A percentile compares a stretch with the other conserved stretches of the same genome.
phyloP scores from a whole-genome alignment of 2,888 invertebrate genomes.

The Dryobota labecula region DNA sequence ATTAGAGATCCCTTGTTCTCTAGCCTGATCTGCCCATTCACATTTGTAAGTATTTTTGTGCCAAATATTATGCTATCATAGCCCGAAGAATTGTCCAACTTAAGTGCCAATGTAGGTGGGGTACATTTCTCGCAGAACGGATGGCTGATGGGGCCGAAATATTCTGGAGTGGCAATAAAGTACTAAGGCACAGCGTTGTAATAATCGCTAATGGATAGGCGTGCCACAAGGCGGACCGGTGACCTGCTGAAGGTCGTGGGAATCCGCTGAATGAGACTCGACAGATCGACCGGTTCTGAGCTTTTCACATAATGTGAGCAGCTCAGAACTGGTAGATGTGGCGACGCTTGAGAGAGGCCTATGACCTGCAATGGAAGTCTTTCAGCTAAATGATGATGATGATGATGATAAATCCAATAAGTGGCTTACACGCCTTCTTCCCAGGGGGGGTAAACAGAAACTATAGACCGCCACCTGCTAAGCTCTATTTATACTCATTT shows the following conservation, averaged over 20 bases:
- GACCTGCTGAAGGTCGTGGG: background rate
- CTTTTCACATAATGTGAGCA: no score
- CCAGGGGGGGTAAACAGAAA: no score
- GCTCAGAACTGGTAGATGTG: background rate
- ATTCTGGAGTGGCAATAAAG: background rate
- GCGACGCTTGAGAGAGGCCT: background rate
- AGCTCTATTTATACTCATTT: no score
- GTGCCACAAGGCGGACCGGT: background rate
- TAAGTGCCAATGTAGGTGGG: background rate
- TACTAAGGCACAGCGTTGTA: background rate
- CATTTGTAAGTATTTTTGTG: conserved; percentile 37
- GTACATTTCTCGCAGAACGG: background rate
- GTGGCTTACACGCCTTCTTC: no score
- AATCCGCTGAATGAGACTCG: background rate
- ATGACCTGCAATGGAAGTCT: no score
- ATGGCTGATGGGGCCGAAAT: no score
- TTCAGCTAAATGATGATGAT: no score
- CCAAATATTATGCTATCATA: background rate
- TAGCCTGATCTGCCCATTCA: conserved; percentile 19
- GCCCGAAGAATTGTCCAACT: background rate
- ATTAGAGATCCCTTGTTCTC: conserved; percentile 49
- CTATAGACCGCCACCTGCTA: no score
- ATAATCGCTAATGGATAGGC: background rate
- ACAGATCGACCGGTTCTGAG: no score
- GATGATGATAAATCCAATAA: no score